phyloP scores from a whole-genome alignment of 2,888 invertebrate genomes.

The Tipula helvola region DNA sequence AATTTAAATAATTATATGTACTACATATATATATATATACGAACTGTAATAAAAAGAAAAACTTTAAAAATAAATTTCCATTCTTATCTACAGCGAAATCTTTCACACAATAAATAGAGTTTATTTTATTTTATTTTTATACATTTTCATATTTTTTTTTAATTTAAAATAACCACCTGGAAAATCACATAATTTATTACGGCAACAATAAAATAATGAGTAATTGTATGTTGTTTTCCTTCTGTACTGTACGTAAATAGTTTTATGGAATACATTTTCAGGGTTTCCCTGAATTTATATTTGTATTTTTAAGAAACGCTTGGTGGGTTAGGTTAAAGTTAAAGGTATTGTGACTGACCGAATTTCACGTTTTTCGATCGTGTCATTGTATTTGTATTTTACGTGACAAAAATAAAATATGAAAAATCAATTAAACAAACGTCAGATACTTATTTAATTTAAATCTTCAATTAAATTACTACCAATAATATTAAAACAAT shows the following conservation, averaged over 20 bases:
- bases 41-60: neutral
- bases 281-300: neutral
- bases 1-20: neutral
- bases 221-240: neutral
- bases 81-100: neutral
- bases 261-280: neutral
- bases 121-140: neutral
- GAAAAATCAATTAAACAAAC: too few species aligned
- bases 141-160: neutral
- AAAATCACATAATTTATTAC: neutral
- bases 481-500: too few species aligned
- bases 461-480: too few species aligned
- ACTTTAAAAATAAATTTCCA: neutral
- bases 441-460: too few species aligned
- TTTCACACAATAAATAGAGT: neutral
- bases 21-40: neutral
- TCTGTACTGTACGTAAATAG: too few species aligned
- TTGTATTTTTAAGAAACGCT: too few species aligned
- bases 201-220: neutral
- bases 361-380: too few species aligned
- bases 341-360: too few species aligned
- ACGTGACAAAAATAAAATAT: too few species aligned
- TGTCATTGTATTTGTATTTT: too few species aligned
- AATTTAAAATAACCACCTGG: neutral
- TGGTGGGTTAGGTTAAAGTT: too few species aligned